Percentiles rank a stretch among this genome's conserved stretches.
phyloP scores from a whole-genome alignment of 2,888 invertebrate species.

The Saturnia pavonia region DNA sequence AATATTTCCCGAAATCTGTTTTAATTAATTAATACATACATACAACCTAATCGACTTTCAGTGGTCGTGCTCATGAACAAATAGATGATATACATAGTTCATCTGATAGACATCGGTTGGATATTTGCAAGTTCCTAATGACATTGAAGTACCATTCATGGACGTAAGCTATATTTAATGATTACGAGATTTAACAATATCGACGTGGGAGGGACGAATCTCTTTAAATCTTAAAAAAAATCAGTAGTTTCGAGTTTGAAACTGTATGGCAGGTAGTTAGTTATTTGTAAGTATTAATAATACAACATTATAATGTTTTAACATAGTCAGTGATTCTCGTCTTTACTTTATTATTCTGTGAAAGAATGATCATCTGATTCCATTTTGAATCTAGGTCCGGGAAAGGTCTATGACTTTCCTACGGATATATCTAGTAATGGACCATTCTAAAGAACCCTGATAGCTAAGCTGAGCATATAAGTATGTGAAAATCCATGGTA shows the following conservation, averaged over 20 bases:
- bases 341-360: too few relatives aligned
- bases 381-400: too few relatives aligned
- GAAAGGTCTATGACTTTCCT: too few relatives aligned
- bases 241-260: not conserved
- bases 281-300: too few relatives aligned
- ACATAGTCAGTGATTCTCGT: too few relatives aligned
- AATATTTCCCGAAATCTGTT: not conserved
- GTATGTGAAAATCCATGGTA: too few relatives aligned
- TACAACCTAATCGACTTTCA: not conserved
- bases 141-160: slow-evolving; percentile 7
- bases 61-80: not conserved
- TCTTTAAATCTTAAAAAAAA: not conserved
- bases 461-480: too few relatives aligned
- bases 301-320: too few relatives aligned
- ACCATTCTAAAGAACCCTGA: too few relatives aligned
- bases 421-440: too few relatives aligned
- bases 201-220: slow-evolving; percentile 3
- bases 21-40: not conserved
- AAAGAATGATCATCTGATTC: too few relatives aligned
- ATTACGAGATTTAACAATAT: not conserved
- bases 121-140: slow-evolving; percentile 7
- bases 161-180: slow-evolving; percentile 5
- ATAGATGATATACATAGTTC: not conserved
- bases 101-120: not conserved
- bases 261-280: not conserved